Evolutionary conservation across 2,888 invertebrate genomes (phyloP).

Genomic region (Clunio marinus): DNA sequence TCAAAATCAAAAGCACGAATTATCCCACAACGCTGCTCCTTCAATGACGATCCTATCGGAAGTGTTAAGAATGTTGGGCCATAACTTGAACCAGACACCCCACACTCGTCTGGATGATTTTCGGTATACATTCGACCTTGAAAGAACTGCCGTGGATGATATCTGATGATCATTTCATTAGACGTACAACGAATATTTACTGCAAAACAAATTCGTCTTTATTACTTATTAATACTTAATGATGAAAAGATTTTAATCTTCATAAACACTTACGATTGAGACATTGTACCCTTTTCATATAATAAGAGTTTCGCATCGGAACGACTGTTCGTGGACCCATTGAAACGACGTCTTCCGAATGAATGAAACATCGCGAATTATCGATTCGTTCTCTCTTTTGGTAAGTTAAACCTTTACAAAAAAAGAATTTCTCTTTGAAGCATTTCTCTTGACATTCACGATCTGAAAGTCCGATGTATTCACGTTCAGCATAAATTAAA

Average conservation of each 20-base stretch:
- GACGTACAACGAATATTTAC: slow-evolving; percentile 76
- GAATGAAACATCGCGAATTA: slow-evolving; percentile 60
- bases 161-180: slow-evolving; percentile 64
- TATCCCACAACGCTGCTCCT: slow-evolving; percentile 50
- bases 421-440: slow-evolving; percentile 60
- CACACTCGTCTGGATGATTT: slow-evolving; percentile 71
- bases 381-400: slow-evolving; percentile 43
- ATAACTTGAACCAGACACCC: slow-evolving; percentile 50
- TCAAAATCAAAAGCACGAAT: slow-evolving; percentile 49
- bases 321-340: slow-evolving; percentile 68
- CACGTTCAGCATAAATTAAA: slow-evolving; percentile 57
- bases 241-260: slow-evolving; percentile 29
- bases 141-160: slow-evolving; percentile 59
- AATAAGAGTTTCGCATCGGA: slow-evolving; percentile 58
- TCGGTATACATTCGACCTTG: slow-evolving; percentile 75
- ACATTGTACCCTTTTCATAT: slow-evolving; percentile 77
- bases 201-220: slow-evolving; percentile 48
- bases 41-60: slow-evolving; percentile 44
- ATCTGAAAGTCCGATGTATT: slow-evolving; percentile 48
- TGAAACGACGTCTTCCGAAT: slow-evolving; percentile 77
- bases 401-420: slow-evolving; percentile 67
- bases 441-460: slow-evolving; percentile 61
- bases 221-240: slow-evolving; percentile 18
- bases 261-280: slow-evolving; percentile 66
- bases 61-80: slow-evolving; percentile 45